Evolutionary conservation across 92 coral and sea anemone species (phyloP), one percentile per base, ranked within the genome.

Genomic region (Galaxea fascicularis): DNA sequence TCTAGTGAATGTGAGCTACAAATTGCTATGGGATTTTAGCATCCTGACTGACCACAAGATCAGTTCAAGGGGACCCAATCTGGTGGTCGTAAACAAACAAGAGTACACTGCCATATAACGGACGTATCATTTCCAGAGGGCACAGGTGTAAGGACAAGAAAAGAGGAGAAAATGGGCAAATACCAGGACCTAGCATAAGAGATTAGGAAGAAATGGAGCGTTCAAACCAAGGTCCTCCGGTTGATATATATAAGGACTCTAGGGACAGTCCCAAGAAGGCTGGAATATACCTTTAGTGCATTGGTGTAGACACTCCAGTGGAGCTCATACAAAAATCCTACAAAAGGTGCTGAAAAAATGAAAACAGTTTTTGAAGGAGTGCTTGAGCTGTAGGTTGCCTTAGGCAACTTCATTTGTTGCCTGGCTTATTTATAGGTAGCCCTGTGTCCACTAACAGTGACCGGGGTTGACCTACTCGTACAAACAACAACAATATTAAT

Each of bases 161-260:
- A 69, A 69, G 49, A 28, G 51, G n/a, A 30, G 25, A 69, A 69
- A 28, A 10, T 69, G 10, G 74, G 17, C 25, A 69, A 69, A 35
- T 69, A 69, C 12, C 53, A 69, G 21, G 51, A 69, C 49, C 51
- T 14, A 13, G 74, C 3, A 18, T 28, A 22, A 69, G 51, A 28
- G 20, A 18, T 28, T 69, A 0, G 46, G 49, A 69, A 69, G 49
- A 69, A 8, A 25, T 28, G 74, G 74, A 35, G 45, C 11, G 49
- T 17, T 8, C 12, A n/a, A 35, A 31, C 51, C 15, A 31, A 3
- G 74, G 74, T 69, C 49, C 45, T 69, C 30, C 24, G 24, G 25
- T 22, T 69, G 0, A 49, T 69, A 69, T n/a, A n/a, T n/a, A 28
- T 69, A n/a, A 49, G 74, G 74, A 49, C 74, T 28, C 17, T 69